phyloP scores from a whole-genome alignment of 2,888 invertebrate species.

The Metalampra italica region DNA sequence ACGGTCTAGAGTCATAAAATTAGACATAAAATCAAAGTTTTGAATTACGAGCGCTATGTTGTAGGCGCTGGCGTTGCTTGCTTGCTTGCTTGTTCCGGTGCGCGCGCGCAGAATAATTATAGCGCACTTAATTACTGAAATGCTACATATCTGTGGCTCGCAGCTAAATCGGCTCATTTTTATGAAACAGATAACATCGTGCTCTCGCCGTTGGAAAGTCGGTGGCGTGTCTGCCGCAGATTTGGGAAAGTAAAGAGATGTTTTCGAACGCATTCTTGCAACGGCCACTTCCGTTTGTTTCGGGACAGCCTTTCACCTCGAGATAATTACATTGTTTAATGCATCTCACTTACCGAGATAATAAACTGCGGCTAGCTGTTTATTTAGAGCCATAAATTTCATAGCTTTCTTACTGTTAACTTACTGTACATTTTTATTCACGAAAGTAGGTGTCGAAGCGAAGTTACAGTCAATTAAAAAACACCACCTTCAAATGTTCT shows the following conservation, averaged over 20 bases:
- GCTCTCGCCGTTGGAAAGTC: slow-evolving; percentile 38
- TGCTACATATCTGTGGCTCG: slow-evolving; percentile 44
- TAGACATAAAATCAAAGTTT: slow-evolving; percentile 15
- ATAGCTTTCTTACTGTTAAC: not conserved
- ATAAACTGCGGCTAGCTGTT: not conserved
- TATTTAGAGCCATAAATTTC: not conserved
- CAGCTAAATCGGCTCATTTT: slow-evolving; percentile 52
- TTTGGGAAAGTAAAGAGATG: slow-evolving; percentile 54
- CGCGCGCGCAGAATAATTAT: slow-evolving; percentile 51
- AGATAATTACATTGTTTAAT: slow-evolving; percentile 15
- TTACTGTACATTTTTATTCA: too few relatives aligned
- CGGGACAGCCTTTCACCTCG: slow-evolving; percentile 40
- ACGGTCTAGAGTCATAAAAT: not conserved
- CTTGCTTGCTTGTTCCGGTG: too few relatives aligned
- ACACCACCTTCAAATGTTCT: too few relatives aligned
- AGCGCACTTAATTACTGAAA: slow-evolving; percentile 56
- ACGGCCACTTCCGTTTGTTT: slow-evolving; percentile 29
- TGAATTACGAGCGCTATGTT: slow-evolving; percentile 29
- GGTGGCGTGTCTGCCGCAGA: slow-evolving; percentile 37
- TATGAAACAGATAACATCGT: slow-evolving; percentile 28
- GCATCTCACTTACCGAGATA: not conserved
- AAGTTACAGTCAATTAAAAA: too few relatives aligned
- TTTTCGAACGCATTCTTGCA: slow-evolving; percentile 43
- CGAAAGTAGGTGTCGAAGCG: too few relatives aligned
- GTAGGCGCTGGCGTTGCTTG: too few relatives aligned